Base-by-base conservation (phyloP, 2,113 vertebrate genomes). In the Ailuropoda melanoleuca region DNA sequence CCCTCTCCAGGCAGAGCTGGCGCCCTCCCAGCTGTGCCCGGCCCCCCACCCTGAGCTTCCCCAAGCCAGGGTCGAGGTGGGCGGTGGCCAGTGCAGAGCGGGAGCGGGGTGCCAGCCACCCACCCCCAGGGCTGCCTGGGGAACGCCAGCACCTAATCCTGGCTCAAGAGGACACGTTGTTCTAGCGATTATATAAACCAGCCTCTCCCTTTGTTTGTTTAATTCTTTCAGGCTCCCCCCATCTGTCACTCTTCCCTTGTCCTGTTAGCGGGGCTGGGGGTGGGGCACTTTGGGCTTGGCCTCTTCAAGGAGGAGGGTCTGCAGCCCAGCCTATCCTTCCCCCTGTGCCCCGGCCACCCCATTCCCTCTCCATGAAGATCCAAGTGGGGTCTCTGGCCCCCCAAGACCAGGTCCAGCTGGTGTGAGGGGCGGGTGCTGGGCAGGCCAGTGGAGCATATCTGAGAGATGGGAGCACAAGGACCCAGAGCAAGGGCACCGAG, bases 191-290 rank as follows among this genome's bases (percentile, higher is more conserved):
- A 98, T 97, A 98, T 98, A 98, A 98, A 98, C 98, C 88, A n/a
- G 93, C 98, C 98, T 78, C 97, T 97, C 98, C 97, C 97, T 98
- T 96, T 98, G 98, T 98, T 98, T 98, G 98, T 98, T 98, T 98
- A 98, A 98, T 98, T 98, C 96, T 29, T 50, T n/a, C 70, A 13
- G 87, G 64, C 86, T 77, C 24, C 66, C 50, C 50, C 43, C 68
- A 9, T 70, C 70, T 70, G 66, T 80, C 91, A 85, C 88, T 97
- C 93, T 90, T 98, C 97, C 98, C 96, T 97, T 1, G 1, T 77
- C 64, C 96, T 94, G 97, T 97, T 98, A 97, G 91, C 94, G n/a
- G 98, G 87, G 93, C 70, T 46, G 95, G 91, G 97, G 96, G 87
- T 5, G 18, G 77, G 92, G 81, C 3, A 0, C 53, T 39, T 2